Percentiles rank a stretch among this genome's conserved stretches.
Evolutionary conservation across 2,797 vertebrate species (phyloP).

Genomic region (Meriones psammophilus): DNA sequence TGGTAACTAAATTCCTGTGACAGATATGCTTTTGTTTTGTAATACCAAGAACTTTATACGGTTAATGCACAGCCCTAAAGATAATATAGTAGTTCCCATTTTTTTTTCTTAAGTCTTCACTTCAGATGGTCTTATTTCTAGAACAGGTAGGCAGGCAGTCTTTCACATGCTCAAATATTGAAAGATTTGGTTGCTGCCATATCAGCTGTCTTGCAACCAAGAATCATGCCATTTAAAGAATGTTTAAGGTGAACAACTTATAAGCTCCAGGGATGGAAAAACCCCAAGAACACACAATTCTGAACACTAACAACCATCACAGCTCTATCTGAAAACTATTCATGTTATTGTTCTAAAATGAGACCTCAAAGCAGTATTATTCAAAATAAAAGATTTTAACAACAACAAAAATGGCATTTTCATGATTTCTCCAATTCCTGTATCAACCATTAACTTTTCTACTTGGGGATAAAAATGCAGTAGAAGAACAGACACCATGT

Average conservation of each 20-base stretch:
- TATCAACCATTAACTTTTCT: neutral
- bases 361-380: neutral
- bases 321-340: neutral
- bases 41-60: slow-evolving; percentile 98
- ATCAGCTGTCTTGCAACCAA: neutral
- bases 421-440: neutral
- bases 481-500: neutral
- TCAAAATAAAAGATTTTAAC: neutral
- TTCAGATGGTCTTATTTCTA: neutral
- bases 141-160: neutral
- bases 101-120: neutral
- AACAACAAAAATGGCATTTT: neutral
- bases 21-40: slow-evolving; percentile 83
- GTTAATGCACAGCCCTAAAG: slow-evolving; percentile 96
- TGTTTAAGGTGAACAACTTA: neutral
- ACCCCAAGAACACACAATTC: neutral
- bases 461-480: neutral
- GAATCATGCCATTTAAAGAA: neutral
- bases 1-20: neutral
- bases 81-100: slow-evolving; percentile 93
- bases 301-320: neutral
- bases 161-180: neutral
- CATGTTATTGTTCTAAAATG: neutral
- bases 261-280: neutral
- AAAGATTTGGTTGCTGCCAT: neutral